These are phyloP conservation scores for Pseudopodoces humilis DNA, from an alignment of 2,113 vertebrate genomes.

Conservation along the genomic window DNA sequence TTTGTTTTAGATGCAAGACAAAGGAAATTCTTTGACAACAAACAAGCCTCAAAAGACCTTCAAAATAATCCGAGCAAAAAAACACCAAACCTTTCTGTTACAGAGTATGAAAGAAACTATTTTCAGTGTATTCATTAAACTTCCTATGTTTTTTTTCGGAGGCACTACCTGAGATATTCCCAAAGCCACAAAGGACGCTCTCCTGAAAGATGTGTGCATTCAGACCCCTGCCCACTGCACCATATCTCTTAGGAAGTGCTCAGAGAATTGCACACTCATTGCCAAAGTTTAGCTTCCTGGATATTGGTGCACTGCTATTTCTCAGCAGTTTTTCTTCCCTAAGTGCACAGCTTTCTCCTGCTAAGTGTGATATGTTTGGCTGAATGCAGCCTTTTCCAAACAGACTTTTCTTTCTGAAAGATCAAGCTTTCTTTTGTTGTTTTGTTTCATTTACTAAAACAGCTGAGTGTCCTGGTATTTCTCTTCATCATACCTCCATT, in stretches of 20 bases:
- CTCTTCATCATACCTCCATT: background rate
- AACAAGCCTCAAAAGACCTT: background rate
- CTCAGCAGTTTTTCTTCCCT: background rate
- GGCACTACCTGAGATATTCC: background rate
- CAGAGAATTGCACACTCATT: background rate
- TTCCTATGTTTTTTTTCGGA: background rate
- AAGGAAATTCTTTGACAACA: slow-evolving; percentile 6
- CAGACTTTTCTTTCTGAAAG: background rate
- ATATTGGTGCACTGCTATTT: background rate
- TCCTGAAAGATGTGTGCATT: background rate
- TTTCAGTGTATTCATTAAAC: background rate
- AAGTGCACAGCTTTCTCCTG: background rate
- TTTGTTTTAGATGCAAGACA: slow-evolving; percentile 5
- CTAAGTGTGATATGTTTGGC: background rate
- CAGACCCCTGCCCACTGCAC: background rate
- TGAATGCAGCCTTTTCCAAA: background rate
- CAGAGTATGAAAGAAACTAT: background rate
- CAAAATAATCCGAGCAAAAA: background rate
- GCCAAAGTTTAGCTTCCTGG: background rate
- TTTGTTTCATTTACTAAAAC: background rate
- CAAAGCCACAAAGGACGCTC: background rate
- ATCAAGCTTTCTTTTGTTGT: background rate
- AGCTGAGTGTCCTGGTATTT: background rate
- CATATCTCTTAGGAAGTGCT: background rate
- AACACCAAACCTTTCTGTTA: background rate